phyloP scores from a whole-genome alignment of 2,888 invertebrate genomes.

The Alentia gelatinosa region DNA sequence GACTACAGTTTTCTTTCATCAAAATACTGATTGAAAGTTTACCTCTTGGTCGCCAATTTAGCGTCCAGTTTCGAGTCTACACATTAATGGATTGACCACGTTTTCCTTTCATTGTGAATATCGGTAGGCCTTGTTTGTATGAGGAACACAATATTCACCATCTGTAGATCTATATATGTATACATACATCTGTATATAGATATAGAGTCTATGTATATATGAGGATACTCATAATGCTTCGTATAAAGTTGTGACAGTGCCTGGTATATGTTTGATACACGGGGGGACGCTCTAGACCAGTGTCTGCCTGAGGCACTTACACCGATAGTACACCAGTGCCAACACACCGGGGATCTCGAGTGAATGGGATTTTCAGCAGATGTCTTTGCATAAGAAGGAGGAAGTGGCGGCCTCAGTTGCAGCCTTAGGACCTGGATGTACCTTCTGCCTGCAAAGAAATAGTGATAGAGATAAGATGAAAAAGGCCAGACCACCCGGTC shows the following conservation, averaged over 20 bases:
- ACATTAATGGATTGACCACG: neutral
- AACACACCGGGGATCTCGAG: neutral
- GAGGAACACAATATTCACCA: neutral
- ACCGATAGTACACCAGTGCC: neutral
- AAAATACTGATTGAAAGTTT: neutral
- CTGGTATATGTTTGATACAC: neutral
- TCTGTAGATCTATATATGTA: neutral
- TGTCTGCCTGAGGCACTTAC: neutral
- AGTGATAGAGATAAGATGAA: constrained; percentile 24
- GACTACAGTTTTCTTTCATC: neutral
- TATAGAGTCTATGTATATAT: neutral
- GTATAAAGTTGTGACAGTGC: neutral
- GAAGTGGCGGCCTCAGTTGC: neutral
- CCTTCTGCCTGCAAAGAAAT: constrained; percentile 48
- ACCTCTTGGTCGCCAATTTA: neutral
- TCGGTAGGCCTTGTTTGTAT: neutral
- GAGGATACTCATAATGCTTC: neutral
- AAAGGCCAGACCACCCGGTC: neutral
- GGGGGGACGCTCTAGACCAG: too few relatives aligned
- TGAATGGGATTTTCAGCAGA: constrained; percentile 21
- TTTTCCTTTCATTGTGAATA: neutral
- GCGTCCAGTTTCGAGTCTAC: neutral
- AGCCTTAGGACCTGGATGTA: constrained; percentile 25
- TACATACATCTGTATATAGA: neutral
- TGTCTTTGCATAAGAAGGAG: constrained; percentile 48